Base-by-base conservation (phyloP, 2,888 invertebrate species). In the Myopa testacea region DNA sequence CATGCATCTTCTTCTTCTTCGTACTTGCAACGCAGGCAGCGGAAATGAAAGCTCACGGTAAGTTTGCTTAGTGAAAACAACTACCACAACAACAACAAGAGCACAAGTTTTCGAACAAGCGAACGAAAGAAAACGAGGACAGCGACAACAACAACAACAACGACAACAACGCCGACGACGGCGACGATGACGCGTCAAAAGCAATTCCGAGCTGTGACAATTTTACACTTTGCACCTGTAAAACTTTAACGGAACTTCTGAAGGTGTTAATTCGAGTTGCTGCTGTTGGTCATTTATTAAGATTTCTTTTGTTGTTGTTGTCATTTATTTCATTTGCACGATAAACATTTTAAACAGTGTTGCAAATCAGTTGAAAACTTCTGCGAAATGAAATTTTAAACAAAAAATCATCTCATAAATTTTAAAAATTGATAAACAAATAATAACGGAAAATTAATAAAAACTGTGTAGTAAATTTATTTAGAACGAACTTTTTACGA, bases 1-100 rank as follows among this genome's bases (percentile, higher is more conserved):
- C 84, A 82, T 80, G 78, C 80, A 76, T 26, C 72, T 52, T 70
- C 62, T 62, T 26, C 34, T 19, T 62, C 65, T 68, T 12, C 68
- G 34, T 68, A 26, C 55, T 75, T 45, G n/a, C 52, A 72, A 55
- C 52, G 37, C 69, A 71, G 67, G 38, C 62, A 52, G 40, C 38
- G 40, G 52, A 72, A 55, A 34, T 72, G 19, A 37, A 55, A 77
- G 72, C 72, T 5, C 67, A 77, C 72, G 71, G 77, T 77, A 67
- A 72, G 77, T 77, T 71, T 63, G 45, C n/a, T 60, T n/a, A 52
- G 45, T 26, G 14, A 40, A 67, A 37, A 19, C 16, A 38, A 75
- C 8, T 1, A 10, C 4, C 12, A 26, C 19, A 4, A 16, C 26
- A 62, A 60, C 8, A 62, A 73, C 45, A 45, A 74, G 37, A 38